A percentile compares a stretch with the other conserved stretches of the same genome.
phyloP scores from a whole-genome alignment of 1,140 invertebrate species.

The Antheraea pernyi region DNA sequence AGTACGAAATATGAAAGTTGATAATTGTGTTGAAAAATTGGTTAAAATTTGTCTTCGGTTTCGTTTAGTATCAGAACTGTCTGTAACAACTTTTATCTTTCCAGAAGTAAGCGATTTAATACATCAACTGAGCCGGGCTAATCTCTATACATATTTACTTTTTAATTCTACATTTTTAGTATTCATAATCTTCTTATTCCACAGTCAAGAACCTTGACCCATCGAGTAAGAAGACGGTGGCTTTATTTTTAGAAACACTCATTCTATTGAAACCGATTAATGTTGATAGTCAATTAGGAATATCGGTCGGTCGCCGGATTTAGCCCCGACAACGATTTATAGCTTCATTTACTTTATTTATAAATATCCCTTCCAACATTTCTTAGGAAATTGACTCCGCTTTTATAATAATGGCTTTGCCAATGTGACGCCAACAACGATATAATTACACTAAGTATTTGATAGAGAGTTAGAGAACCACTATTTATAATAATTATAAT shows the following conservation, averaged over 20 bases:
- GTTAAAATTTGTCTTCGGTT: neutral
- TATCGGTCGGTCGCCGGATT: neutral
- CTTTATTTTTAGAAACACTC: constrained; percentile 3
- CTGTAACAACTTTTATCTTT: neutral
- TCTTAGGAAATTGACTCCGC: neutral
- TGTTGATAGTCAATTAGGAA: constrained; percentile 1
- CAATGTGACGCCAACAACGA: no score
- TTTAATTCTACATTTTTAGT: neutral
- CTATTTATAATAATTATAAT: no score
- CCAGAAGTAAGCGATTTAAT: no score
- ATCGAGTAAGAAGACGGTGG: neutral
- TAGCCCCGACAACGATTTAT: neutral
- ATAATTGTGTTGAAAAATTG: no score
- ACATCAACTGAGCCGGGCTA: no score
- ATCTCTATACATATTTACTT: neutral
- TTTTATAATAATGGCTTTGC: no score
- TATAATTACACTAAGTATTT: no score
- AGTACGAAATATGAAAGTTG: no score
- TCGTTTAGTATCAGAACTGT: neutral
- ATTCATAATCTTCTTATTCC: neutral
- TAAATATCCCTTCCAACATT: neutral
- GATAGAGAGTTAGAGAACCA: no score
- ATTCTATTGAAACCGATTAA: constrained; percentile 1
- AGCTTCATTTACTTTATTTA: constrained; percentile 3
- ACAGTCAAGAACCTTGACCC: neutral